Percentiles rank a stretch among this genome's conserved stretches.
Conservation (phyloP, 2,113 vertebrate genomes). For the Xenus cinereus region DNA sequence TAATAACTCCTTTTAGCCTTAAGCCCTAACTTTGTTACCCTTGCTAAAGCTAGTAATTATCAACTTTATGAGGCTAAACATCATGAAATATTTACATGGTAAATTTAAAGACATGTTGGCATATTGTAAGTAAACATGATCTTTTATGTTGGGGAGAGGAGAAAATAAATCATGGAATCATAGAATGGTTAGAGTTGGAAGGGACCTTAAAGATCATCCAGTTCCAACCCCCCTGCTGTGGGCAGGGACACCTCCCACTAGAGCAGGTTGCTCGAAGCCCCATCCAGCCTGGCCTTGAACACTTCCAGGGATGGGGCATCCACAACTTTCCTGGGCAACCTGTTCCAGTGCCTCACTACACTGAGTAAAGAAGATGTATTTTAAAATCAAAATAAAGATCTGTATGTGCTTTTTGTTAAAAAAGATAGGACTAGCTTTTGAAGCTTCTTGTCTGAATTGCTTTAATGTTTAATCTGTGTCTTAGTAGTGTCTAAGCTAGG, state of each 20-base stretch:
- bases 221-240: not conserved
- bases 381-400: not conserved
- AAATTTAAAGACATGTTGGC: not conserved
- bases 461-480: not conserved
- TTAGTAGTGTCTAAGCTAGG: not conserved
- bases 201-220: not conserved
- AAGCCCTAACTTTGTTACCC: not conserved
- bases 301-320: not conserved
- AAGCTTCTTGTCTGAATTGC: constrained; percentile 3
- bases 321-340: not conserved
- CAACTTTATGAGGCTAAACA: not conserved
- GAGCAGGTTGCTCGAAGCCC: not conserved
- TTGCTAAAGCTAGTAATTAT: not conserved
- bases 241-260: not conserved
- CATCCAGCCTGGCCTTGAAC: not conserved
- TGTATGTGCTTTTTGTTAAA: not conserved
- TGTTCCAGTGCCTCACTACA: not conserved
- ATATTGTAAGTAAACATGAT: not conserved
- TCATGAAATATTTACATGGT: not conserved
- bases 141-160: not conserved
- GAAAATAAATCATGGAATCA: not conserved
- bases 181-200: not conserved
- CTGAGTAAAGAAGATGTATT: not conserved
- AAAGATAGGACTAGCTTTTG: not conserved
- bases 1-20: not conserved